Evolutionary conservation across 2,113 vertebrate genomes (phyloP).

Genomic region (Heloderma charlesbogerti): DNA sequence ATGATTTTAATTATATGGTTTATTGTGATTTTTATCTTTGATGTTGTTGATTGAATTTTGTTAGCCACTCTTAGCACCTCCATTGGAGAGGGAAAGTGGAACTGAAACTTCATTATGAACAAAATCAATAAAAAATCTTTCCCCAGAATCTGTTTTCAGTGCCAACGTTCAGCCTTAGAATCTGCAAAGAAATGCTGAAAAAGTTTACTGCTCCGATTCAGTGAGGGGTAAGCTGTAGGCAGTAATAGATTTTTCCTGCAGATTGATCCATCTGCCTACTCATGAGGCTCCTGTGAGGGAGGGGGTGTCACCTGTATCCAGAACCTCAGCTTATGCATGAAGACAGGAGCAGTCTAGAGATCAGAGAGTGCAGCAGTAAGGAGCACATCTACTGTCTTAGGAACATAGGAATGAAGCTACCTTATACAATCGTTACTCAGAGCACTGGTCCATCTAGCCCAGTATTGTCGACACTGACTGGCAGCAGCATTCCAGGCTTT

Average conservation of each 20-base stretch:
- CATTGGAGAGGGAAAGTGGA: background rate
- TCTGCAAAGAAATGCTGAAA: background rate
- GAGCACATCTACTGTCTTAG: background rate
- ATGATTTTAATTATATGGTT: constrained; percentile 1
- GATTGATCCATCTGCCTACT: background rate
- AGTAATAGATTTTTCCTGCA: background rate
- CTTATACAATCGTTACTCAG: too few relatives aligned
- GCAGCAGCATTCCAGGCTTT: too few relatives aligned
- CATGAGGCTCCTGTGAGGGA: background rate
- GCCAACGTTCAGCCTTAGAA: background rate
- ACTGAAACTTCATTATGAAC: background rate
- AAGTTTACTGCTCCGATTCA: background rate
- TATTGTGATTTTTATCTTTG: background rate
- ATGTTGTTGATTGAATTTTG: background rate
- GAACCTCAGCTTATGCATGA: background rate
- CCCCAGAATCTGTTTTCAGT: background rate
- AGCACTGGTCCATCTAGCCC: too few relatives aligned
- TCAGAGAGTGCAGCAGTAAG: background rate
- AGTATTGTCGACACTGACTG: too few relatives aligned
- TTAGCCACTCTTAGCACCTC: background rate
- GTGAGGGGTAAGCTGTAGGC: background rate
- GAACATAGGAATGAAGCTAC: too few relatives aligned
- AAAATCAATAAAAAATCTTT: too few relatives aligned
- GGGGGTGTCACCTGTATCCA: background rate
- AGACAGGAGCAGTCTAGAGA: background rate